phyloP scores from a whole-genome alignment of 2,888 invertebrate species.

The Geotrupes spiniger region DNA sequence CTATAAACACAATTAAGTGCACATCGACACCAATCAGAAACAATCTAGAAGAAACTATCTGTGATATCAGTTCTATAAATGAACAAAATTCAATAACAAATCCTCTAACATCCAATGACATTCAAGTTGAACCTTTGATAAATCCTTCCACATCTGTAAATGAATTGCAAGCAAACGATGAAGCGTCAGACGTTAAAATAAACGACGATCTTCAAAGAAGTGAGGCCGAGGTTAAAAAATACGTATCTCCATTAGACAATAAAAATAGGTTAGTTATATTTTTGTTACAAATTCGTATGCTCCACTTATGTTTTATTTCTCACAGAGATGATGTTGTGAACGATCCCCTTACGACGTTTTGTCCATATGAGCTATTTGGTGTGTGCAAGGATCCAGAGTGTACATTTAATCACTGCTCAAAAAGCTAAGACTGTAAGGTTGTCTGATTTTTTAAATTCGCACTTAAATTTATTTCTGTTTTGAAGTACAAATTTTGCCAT shows the following conservation, averaged over 20 bases:
- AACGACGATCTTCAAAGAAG: slow-evolving; percentile 3
- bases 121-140: slow-evolving; percentile 3
- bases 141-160: neutral
- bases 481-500: neutral
- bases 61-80: slow-evolving; percentile 18
- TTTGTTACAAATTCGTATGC: too few species aligned
- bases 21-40: slow-evolving; percentile 20
- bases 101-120: neutral
- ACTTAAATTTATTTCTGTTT: neutral
- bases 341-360: slow-evolving; percentile 43
- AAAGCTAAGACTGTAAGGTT: slow-evolving; percentile 20
- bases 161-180: neutral
- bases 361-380: slow-evolving; percentile 47
- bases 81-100: slow-evolving; percentile 1
- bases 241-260: slow-evolving; percentile 43
- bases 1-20: slow-evolving; percentile 3
- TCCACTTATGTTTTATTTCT: too few species aligned
- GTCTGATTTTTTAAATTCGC: slow-evolving; percentile 1
- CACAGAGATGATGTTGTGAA: slow-evolving; percentile 28
- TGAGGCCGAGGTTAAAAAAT: slow-evolving; percentile 32
- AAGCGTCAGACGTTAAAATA: too few species aligned
- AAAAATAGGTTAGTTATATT: slow-evolving; percentile 33
- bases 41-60: slow-evolving; percentile 9
- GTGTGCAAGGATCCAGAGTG: slow-evolving; percentile 46
- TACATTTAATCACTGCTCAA: slow-evolving; percentile 40